Conservation (phyloP, 2,797 vertebrate species). For the Ateles fusciceps region DNA sequence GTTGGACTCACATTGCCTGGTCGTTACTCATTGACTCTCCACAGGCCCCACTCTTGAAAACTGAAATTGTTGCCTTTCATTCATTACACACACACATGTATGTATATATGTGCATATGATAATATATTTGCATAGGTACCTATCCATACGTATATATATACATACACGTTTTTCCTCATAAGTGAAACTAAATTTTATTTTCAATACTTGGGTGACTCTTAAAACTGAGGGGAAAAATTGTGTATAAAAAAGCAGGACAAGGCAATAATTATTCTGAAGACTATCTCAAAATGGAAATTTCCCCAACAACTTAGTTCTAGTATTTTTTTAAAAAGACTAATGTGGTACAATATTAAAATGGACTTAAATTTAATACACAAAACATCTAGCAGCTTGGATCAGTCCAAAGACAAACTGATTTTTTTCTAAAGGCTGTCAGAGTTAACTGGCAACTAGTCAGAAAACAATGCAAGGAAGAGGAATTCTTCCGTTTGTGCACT, state of each 20-base stretch:
- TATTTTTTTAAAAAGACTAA: not conserved
- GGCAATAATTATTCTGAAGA: not conserved
- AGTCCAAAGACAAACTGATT: not conserved
- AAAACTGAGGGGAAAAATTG: not conserved
- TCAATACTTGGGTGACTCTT: not conserved
- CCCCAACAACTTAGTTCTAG: not conserved
- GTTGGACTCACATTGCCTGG: rapidly evolving
- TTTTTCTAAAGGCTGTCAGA: not conserved
- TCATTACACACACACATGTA: not conserved
- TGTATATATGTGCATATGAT: too few species aligned
- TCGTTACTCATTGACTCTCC: not conserved
- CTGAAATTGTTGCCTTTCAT: not conserved
- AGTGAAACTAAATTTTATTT: not conserved
- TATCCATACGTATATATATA: not conserved
- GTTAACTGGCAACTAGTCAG: not conserved
- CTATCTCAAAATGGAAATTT: not conserved
- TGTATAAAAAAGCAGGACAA: not conserved
- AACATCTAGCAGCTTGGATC: not conserved
- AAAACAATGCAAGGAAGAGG: not conserved
- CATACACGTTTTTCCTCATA: not conserved
- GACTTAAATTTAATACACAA: not conserved
- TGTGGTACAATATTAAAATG: not conserved
- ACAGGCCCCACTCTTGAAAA: not conserved
- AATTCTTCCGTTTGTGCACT: not conserved
- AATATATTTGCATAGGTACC: not conserved